phyloP scores from a whole-genome alignment of 2,888 invertebrate genomes.

The Oligia latruncula region DNA sequence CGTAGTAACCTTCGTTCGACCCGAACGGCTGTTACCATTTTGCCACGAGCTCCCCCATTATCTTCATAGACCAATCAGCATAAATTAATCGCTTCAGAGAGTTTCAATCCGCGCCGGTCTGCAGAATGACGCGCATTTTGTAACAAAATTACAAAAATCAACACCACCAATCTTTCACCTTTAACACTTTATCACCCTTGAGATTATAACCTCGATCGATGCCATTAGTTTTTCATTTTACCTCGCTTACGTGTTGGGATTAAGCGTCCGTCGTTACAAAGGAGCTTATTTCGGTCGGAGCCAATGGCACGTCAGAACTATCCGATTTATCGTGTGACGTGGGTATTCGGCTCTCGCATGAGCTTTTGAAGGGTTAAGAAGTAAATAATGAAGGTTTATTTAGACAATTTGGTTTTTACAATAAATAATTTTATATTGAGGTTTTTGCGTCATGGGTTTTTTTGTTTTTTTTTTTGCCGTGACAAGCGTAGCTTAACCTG shows the following conservation, averaged over 20 bases:
- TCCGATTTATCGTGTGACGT: slow-evolving; percentile 63
- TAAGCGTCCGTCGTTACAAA: slow-evolving; percentile 64
- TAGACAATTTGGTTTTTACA: slow-evolving; percentile 6
- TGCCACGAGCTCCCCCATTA: neutral
- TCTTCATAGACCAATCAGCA: neutral
- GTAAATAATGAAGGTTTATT: slow-evolving; percentile 59
- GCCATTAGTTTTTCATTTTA: slow-evolving; percentile 49
- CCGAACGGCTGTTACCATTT: neutral
- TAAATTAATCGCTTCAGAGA: neutral
- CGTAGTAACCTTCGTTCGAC: neutral
- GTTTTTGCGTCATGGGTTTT: neutral
- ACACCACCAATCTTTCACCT: neutral
- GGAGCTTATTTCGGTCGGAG: slow-evolving; percentile 60
- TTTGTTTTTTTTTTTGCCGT: too few relatives aligned
- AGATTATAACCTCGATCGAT: slow-evolving; percentile 21
- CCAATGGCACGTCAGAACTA: slow-evolving; percentile 63
- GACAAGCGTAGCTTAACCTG: too few relatives aligned
- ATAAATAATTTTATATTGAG: slow-evolving; percentile 2
- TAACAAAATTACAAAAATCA: neutral
- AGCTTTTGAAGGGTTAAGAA: slow-evolving; percentile 54
- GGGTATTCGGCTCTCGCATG: slow-evolving; percentile 51
- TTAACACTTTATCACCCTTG: neutral
- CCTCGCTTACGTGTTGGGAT: slow-evolving; percentile 60
- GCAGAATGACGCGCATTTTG: neutral
- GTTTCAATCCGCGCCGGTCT: neutral